Base-by-base conservation (phyloP, 1,140 invertebrate genomes). In the Heliconius nattereri region DNA sequence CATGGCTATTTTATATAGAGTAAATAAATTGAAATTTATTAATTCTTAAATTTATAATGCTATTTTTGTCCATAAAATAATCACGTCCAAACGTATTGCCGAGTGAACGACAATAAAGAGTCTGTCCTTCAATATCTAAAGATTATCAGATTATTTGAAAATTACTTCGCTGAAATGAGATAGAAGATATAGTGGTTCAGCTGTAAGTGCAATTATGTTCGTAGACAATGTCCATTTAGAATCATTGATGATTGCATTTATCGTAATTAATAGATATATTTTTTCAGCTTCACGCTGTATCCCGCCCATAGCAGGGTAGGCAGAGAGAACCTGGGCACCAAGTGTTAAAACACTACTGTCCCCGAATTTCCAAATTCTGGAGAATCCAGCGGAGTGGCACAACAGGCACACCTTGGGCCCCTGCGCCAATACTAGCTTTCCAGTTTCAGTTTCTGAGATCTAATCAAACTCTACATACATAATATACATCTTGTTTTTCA, bases 81-180 rank as follows among this genome's bases (percentile, higher is more conserved):
- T 29, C 26, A 66, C 23, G 60, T 66, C 23, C 23, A 66, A 66
- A 3, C 29, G 60, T 66, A 16, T 26, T 1, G 20, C 5, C 2
- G 23, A 66, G 26, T 16, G 23, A 66, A 66, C 8, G 60, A 66
- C 60, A 66, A 66, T 16, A 26, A 66, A 23, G 23, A 60, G 7
- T 23, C 20, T 13, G 60, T 66, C 26, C 26, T 29, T 29, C 57
- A 2, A 29, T 26, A 66, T n/a, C 9, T 66, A 16, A 57, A 29
- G 26, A 66, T 66, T 66, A 26, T n/a, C 3, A 26, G 11, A 29
- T 29, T 26, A 26, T 66, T 66, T 66, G 2, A 66, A 66, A 66
- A 66, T 66, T 66, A 66, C 60, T 66, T 66, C 13, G 11, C 54
- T 29, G 26, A 66, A 66, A 66, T 66, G 60, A 66, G 60, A 66